Evolutionary conservation across 2,888 invertebrate genomes (phyloP), one percentile per base, ranked within the genome.

Genomic region (Lasioglossum vierecki): DNA sequence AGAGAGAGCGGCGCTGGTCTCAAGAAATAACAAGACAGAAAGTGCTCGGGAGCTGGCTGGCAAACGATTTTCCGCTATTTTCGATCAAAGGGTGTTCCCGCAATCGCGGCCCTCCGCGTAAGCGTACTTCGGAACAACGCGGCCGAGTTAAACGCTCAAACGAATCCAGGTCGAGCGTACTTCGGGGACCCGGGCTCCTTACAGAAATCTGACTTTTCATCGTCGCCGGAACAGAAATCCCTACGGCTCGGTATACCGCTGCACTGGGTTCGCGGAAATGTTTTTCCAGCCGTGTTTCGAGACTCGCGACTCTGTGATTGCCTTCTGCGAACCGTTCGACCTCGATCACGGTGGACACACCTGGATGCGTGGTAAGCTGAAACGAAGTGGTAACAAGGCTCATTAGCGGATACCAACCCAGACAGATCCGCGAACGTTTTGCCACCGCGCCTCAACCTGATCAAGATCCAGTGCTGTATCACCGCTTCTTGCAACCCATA

Each of bases 381-480:
- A 87, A 89, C 77, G 68, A 77, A 74, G 84, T 75, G 82, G 86
- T 86, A 82, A 84, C 79, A 57, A 68, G 71, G 86, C 86, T 90
- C 90, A 78, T 90, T 90, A 90, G 84, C 80, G 86, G 71, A 86
- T 90, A 77, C 84, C 90, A 79, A 75, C 35, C 66, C 2, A 15
- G 53, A 66, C 78, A 72, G 63, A 44, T 60, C 49, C 80, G 41
- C 22, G 30, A 35, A 49, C 70, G 79, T 80, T 86, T 84, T 79
- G 71, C 78, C 49, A 66, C 66, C 49, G 1, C 15, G 13, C 13
- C 26, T 26, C 13, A 1, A 30, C 60, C 26, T 60, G 60, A 60
- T 26, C 60, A 26, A 26, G 60, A 15, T 60, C 60, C 60, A 30
- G 26, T 60, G 30, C 60, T 15, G 60, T 60, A 60, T 60, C 60